A percentile compares a stretch with the other conserved stretches of the same genome.
Conservation (phyloP, 2,113 vertebrate genomes). For the Scopus umbretta region DNA sequence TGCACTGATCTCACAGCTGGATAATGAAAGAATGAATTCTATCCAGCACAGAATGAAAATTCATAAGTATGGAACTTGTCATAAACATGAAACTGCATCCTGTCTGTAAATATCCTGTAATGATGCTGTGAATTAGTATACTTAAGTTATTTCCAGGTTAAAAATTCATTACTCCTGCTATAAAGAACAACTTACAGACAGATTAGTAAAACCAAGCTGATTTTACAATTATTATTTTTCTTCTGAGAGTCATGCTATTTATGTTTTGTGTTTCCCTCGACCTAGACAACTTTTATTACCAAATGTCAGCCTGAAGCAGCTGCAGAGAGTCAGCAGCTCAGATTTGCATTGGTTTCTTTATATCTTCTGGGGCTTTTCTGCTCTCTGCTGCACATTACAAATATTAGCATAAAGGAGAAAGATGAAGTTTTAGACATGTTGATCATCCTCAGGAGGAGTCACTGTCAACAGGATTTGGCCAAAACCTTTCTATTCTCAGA, state of each 20-base stretch:
- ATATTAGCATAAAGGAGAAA: background rate
- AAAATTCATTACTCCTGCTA: background rate
- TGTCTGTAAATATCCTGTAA: conserved; percentile 27
- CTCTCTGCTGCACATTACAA: background rate
- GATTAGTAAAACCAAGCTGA: conserved; percentile 17
- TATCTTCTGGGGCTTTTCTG: background rate
- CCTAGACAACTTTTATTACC: conserved; percentile 20
- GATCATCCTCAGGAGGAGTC: background rate
- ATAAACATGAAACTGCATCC: conserved; percentile 7
- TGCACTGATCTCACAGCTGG: conserved; percentile 32
- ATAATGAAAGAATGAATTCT: conserved; percentile 20
- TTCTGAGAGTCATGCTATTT: conserved; percentile 8
- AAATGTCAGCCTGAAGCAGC: background rate
- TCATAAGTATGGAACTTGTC: background rate
- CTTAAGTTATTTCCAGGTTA: conserved; percentile 21
- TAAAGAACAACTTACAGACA: background rate
- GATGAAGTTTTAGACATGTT: background rate
- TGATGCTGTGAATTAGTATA: background rate
- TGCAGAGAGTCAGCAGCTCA: background rate
- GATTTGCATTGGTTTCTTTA: background rate
- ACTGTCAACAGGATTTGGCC: background rate
- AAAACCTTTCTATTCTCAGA: background rate
- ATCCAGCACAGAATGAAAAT: conserved; percentile 33
- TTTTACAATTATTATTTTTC: conserved; percentile 44
- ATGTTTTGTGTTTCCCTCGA: background rate